Base-by-base conservation (phyloP, 2,888 invertebrate genomes). In the Saturnia pavonia region DNA sequence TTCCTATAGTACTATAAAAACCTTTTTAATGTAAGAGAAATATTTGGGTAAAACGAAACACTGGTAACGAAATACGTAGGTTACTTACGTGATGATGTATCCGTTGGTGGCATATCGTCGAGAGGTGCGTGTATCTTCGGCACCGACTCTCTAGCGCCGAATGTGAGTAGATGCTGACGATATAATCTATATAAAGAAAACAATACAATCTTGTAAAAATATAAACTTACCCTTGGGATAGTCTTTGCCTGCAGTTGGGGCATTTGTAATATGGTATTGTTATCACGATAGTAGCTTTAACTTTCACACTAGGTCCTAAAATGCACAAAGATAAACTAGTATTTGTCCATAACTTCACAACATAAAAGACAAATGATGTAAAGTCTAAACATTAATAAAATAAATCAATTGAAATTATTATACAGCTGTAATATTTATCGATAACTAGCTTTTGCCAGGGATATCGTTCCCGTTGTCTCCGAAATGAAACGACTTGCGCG, bases 111-210 rank as follows among this genome's bases (percentile, higher is more conserved):
- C 0, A 88, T 72, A 8, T 92, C 92, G 19, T 92, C 93, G 0
- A 87, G 74, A 0, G 92, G 93, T 0, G 90, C 84, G 75, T 91
- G 90, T 48, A 92, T 88, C 73, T 91, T 92, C 0, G 94, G 91
- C 7, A 84, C 87, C 0, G 94, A 94, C 84, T 93, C 95, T 70
- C 92, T 90, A 43, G 92, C 94, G 54, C 96, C 96, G 81, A 96
- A 96, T 0, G 96, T 96, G 19, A 96, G 88, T 68, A 96, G 88
- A 84, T 97, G 97, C 83, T 97, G 97, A 12, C 97, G 94, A 84
- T 97, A 97, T 68, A 97, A 91, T 71, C 94, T 94, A 82, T 60
- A 60, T 14, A 14, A 25, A 57, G 1, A 51, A 8, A n/a, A 48
- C 48, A 16, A 19, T 2, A 14, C 14, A 25, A 27, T 16, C 6